Base-by-base conservation (phyloP, 2,113 vertebrate species). In the Anarhynchus alexandrinus region DNA sequence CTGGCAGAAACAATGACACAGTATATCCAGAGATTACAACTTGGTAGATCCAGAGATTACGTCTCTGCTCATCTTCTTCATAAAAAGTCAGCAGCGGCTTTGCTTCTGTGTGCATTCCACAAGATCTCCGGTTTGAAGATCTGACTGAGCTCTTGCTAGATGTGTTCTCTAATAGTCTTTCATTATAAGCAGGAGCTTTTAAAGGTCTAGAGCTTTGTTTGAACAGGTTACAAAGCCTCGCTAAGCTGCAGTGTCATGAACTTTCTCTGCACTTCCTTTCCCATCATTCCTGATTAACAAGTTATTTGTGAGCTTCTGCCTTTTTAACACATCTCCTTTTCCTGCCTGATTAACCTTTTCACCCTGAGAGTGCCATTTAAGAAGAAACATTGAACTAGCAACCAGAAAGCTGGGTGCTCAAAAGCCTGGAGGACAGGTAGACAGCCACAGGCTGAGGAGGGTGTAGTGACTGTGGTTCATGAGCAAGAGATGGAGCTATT, bases 271-370 rank as follows among this genome's bases (percentile, higher is more conserved):
- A 82, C 77, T 94, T 95, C 86, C 64, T 93, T 90, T 88, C 73
- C 66, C 47, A 82, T 96, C n/a, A 61, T 71, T 96, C 70, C 70
- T 45, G 54, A 94, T 94, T 81, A 96, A 74, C 40, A 82, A 93
- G 34, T 73, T 89, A 74, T 95, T 90, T 42, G 27, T 71, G 43
- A 89, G n/a, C 42, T 90, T 85, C 70, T 72, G 86, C 36, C 59
- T 66, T 94, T 92, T 49, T 77, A 82, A 91, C 54, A 69, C 34
- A 55, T 80, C 34, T 82, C 61, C 25, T 91, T 96, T 92, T 93
- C 87, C 72, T 95, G 59, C 73, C 70, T 80, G 61, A 93, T 94
- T 85, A 95, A 85, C 86, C 69, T 93, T 95, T 91, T 89, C 77
- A 87, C 61, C 83, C 59, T 1, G 6, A 57, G 73, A 91, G 23